Percentiles rank a stretch among this genome's conserved stretches.
Conservation (phyloP, 2,797 vertebrate species). For the Lutjanus campechanus region DNA sequence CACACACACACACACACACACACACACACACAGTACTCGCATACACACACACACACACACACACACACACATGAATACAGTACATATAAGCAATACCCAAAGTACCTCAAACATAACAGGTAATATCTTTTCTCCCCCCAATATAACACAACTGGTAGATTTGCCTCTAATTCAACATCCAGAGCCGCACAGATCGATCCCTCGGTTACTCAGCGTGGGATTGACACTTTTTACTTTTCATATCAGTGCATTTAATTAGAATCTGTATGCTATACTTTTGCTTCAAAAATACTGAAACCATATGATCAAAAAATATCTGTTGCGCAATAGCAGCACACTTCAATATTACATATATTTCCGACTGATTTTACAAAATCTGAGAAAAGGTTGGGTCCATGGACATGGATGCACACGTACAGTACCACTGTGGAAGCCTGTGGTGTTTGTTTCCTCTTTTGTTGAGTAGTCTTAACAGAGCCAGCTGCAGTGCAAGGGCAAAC, state of each 20-base stretch:
- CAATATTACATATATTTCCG: constrained; percentile 25
- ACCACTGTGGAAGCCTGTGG: constrained; percentile 51
- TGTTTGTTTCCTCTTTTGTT: constrained; percentile 25
- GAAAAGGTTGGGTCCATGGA: constrained; percentile 20
- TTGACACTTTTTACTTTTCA: constrained; percentile 43
- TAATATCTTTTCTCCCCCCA: constrained; percentile 31
- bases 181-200: constrained; percentile 44
- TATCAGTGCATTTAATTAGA: constrained; percentile 49
- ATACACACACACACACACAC: constrained; percentile 39
- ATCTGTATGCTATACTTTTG: constrained; percentile 34
- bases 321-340: constrained; percentile 57
- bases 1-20: constrained; percentile 49
- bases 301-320: constrained; percentile 59
- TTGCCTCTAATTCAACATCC: constrained; percentile 35
- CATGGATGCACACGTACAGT: constrained; percentile 39
- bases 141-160: constrained; percentile 31
- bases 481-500: constrained; percentile 40
- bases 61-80: constrained; percentile 60
- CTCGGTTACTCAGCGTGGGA: constrained; percentile 55
- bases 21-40: constrained; percentile 31
- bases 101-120: constrained; percentile 48
- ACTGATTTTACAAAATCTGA: constrained; percentile 42
- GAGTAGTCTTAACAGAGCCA: constrained; percentile 39
- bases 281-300: constrained; percentile 55
- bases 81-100: constrained; percentile 59